Conservation (phyloP, 2,113 vertebrate genomes). For the Psilopogon haemacephalus region DNA sequence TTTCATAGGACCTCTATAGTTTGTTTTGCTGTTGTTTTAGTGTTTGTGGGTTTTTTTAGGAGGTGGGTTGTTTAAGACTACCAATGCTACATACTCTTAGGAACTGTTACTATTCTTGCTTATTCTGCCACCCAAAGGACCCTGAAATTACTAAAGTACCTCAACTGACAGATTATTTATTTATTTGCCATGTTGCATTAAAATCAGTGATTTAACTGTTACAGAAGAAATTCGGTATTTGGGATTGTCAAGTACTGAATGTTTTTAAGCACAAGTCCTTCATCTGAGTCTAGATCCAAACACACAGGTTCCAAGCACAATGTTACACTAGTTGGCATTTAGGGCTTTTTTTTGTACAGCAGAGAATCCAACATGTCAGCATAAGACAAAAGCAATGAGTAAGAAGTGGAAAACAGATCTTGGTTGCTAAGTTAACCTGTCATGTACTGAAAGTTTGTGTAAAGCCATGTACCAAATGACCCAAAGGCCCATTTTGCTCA, state of each 20-base stretch:
- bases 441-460: neutral
- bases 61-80: neutral
- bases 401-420: neutral
- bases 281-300: neutral
- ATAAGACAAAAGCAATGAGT: neutral
- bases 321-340: neutral
- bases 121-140: neutral
- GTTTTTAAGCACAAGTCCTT: neutral
- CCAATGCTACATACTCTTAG: neutral
- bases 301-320: neutral
- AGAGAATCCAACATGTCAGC: neutral
- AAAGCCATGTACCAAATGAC: neutral
- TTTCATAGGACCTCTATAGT: neutral
- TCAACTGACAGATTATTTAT: neutral
- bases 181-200: neutral
- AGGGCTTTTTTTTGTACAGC: neutral
- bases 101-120: neutral
- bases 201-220: neutral
- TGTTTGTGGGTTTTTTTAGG: rapidly evolving
- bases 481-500: neutral
- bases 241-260: neutral
- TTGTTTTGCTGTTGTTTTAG: neutral
- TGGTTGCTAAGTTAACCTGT: neutral
- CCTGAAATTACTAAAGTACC: neutral
- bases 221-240: neutral